Percentiles rank a stretch among this genome's conserved stretches.
phyloP scores from a whole-genome alignment of 2,113 vertebrate species.

The Pelvicachromis taeniatus region DNA sequence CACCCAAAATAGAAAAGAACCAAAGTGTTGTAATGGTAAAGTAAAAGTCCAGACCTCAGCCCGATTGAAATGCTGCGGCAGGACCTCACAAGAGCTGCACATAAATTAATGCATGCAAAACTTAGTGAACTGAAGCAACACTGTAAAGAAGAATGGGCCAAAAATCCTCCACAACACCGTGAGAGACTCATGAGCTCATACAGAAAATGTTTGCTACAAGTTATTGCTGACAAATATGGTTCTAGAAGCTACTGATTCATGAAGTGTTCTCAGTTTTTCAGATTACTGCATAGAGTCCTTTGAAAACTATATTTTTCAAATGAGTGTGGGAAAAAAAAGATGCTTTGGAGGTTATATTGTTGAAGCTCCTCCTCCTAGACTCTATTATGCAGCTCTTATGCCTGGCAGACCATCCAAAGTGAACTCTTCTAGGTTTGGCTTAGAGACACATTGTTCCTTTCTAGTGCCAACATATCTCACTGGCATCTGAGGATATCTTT shows the following conservation, averaged over 20 bases:
- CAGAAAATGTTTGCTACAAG: not conserved
- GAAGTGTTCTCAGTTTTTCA: not conserved
- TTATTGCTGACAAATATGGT: no score
- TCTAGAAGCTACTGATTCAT: not conserved
- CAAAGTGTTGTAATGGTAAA: not conserved
- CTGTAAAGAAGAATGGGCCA: not conserved
- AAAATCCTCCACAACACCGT: not conserved
- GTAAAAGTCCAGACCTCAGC: not conserved
- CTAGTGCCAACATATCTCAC: no score
- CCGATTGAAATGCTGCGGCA: not conserved
- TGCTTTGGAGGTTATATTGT: not conserved
- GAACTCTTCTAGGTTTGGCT: not conserved
- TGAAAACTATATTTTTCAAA: not conserved
- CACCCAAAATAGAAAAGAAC: not conserved
- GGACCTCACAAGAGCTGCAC: not conserved
- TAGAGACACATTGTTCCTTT: not conserved
- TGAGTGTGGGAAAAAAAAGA: not conserved
- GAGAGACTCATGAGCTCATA: not conserved
- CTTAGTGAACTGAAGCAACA: not conserved
- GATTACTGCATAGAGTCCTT: not conserved
- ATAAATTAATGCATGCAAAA: not conserved
- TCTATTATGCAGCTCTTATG: not conserved
- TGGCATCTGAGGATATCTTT: no score
- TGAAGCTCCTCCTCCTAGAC: not conserved
- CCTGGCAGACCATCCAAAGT: not conserved